Evolutionary conservation across 2,888 invertebrate genomes (phyloP).

Genomic region (Hirtodrosophila cameraria): DNA sequence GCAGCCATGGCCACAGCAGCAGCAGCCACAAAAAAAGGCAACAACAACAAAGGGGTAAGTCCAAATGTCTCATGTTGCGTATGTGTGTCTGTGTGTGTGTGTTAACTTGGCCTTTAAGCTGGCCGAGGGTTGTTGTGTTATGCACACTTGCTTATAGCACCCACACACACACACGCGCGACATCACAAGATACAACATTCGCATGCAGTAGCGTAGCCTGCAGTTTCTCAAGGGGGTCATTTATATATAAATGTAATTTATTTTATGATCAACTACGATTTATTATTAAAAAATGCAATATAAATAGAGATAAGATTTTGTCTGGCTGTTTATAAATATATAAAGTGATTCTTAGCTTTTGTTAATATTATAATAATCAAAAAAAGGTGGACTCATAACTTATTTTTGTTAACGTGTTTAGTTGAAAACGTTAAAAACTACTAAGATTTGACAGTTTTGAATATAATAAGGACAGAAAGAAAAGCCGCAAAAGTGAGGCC

Average conservation of each 20-base stretch:
- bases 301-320: no score
- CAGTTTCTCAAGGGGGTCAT: neutral
- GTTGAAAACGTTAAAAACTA: no score
- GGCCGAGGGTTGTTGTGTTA: conserved; percentile 57
- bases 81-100: conserved; percentile 17
- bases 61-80: conserved; percentile 16
- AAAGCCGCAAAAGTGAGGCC: no score
- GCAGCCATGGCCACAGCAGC: conserved; percentile 49
- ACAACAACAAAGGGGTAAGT: conserved; percentile 73
- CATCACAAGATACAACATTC: conserved; percentile 32
- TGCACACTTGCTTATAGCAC: conserved; percentile 39
- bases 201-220: conserved; percentile 19
- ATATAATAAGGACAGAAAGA: no score
- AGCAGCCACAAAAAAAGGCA: conserved; percentile 34
- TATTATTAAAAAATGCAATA: no score
- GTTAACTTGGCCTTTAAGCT: conserved; percentile 71
- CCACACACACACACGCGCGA: conserved; percentile 14
- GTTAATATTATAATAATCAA: no score
- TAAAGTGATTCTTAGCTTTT: no score
- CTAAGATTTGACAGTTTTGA: no score
- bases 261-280: no score
- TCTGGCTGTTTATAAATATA: no score
- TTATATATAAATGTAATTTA: neutral
- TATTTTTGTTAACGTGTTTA: no score
- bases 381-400: no score